A percentile compares a stretch with the other conserved stretches of the same genome.
Evolutionary conservation across 2,888 invertebrate species (phyloP).

Genomic region (Colostygia pectinataria): DNA sequence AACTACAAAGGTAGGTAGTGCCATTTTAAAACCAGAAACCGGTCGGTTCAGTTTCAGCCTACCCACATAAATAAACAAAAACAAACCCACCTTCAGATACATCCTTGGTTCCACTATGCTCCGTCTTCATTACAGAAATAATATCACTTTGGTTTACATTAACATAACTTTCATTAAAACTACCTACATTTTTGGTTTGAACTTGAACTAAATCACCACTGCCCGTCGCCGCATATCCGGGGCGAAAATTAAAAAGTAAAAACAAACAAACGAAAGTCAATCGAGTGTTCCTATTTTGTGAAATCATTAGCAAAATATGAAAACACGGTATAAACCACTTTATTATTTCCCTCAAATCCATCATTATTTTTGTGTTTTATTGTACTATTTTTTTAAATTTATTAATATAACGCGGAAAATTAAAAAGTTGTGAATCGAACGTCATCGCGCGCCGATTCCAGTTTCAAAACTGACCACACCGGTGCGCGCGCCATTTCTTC

Average conservation of each 20-base stretch:
- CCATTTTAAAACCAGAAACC: too few species aligned
- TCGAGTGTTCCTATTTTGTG: constrained; percentile 19
- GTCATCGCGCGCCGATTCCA: constrained; percentile 48
- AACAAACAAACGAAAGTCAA: constrained; percentile 34
- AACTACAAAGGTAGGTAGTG: too few species aligned
- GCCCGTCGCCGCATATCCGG: constrained; percentile 22
- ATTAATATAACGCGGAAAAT: constrained; percentile 14
- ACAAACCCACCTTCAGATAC: constrained; percentile 22
- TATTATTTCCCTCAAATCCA: constrained; percentile 77
- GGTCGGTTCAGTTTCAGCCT: too few species aligned
- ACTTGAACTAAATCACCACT: constrained; percentile 18
- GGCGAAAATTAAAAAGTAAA: constrained; percentile 29
- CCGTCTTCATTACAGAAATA: constrained; percentile 12
- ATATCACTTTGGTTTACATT: constrained; percentile 35
- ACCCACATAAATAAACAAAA: background rate
- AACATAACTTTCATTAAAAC: constrained; percentile 24
- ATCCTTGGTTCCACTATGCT: constrained; percentile 5
- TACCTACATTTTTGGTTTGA: constrained; percentile 38
- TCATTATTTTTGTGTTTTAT: constrained; percentile 43
- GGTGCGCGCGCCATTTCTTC: constrained; percentile 58
- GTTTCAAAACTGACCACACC: constrained; percentile 31
- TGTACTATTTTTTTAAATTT: constrained; percentile 26
- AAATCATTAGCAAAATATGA: constrained; percentile 56
- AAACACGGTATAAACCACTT: constrained; percentile 79
- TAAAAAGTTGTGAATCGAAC: constrained; percentile 33